Conservation (phyloP, 1,140 invertebrate species). For the Atta cephalotes region DNA sequence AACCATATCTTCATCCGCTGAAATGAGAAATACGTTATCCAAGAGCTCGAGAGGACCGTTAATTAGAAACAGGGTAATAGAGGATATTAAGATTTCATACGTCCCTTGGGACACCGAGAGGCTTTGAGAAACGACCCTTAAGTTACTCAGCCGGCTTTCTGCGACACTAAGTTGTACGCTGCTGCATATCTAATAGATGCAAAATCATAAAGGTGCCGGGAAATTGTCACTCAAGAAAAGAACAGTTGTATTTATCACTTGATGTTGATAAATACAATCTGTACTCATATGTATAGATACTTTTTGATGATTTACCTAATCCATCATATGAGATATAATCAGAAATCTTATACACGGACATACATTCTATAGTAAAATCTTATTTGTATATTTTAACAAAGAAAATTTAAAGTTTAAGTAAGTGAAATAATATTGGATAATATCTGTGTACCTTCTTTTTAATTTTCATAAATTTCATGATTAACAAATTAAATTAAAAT, state of each 20-base stretch:
- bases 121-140: slow-evolving; percentile 69
- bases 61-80: slow-evolving; percentile 76
- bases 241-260: background rate
- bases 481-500: background rate
- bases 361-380: background rate
- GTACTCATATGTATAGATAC: background rate
- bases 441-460: background rate
- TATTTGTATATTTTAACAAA: slow-evolving; percentile 4
- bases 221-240: slow-evolving; percentile 27
- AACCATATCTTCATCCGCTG: slow-evolving; percentile 60
- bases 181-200: slow-evolving; percentile 25
- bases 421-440: background rate
- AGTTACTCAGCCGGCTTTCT: slow-evolving; percentile 61
- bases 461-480: background rate
- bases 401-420: background rate
- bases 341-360: background rate
- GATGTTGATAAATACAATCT: background rate
- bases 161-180: slow-evolving; percentile 24
- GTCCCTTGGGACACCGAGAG: slow-evolving; percentile 49
- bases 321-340: background rate
- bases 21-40: slow-evolving; percentile 75
- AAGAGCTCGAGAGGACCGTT: slow-evolving; percentile 68
- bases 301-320: too few species aligned
- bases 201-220: background rate
- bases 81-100: slow-evolving; percentile 77